Evolutionary conservation across 2,797 vertebrate genomes (phyloP), one percentile per base, ranked within the genome.

Genomic region (Crocidura indochinensis): DNA sequence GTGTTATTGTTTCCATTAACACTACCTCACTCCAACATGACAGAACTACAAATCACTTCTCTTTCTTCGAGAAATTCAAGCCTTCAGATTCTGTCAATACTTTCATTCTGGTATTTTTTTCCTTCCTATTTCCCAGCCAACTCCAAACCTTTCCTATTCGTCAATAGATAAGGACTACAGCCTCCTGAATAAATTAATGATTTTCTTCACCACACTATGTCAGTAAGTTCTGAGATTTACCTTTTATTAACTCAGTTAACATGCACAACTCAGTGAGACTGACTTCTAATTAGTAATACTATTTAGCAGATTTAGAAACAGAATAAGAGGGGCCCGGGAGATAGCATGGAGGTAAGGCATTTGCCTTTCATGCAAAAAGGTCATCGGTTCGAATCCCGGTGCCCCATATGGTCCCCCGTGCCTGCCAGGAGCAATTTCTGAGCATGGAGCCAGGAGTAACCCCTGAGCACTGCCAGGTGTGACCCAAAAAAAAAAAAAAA

Each of bases 231-330:
- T 60, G 7, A 87, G 60, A 56, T 88, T 84, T 67, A 76, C 5
- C 51, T 65, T 29, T 89, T 60, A 88, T 51, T 90, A 91, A 65
- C 17, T 89, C 31, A 56, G 46, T 82, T 78, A 79, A 94, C 74
- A 67, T 27, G 90, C 31, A 85, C 51, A 69, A 90, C 60, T 47
- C 85, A 67, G 46, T 6, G 1, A 90, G 22, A 71, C 53, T 10
- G 72, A 47, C 67, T 90, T 56, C 68, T 83, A 49, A 38, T 9
- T 78, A 27, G 24, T 46, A 82, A 38, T 80, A 29, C 26, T 85
- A 71, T 27, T 78, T 83, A 77, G 91, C 46, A 90, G 68, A 76
- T 64, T 91, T 90, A 95, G 72, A 90, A 72, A n/a, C n/a, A n/a
- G n/a, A n/a, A n/a, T n/a, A n/a, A n/a, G n/a, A n/a, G n/a, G n/a